These are phyloP conservation scores for Arizona elegans DNA, from an alignment of 2,113 vertebrate species.

Conservation along the genomic window DNA sequence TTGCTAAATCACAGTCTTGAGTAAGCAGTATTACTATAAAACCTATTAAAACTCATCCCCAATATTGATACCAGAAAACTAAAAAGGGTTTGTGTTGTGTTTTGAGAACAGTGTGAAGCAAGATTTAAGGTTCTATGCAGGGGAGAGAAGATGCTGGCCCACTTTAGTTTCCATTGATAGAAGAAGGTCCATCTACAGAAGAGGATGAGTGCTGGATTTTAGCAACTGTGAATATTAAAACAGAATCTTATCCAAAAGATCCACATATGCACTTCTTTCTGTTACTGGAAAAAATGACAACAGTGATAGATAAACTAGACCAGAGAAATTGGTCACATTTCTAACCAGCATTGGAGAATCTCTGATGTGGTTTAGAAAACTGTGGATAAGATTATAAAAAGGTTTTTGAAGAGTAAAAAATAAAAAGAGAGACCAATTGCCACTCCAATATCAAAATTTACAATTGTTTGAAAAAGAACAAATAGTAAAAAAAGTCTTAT, in stretches of 20 bases:
- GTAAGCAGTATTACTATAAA: not conserved
- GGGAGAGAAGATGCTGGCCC: not conserved
- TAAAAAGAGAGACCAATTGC: not conserved
- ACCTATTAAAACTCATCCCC: not conserved
- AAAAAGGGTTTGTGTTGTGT: not conserved
- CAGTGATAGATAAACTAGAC: not conserved
- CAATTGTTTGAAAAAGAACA: not conserved
- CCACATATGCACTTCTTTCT: not conserved
- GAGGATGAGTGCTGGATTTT: not conserved
- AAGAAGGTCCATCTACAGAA: not conserved
- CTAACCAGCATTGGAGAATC: not conserved
- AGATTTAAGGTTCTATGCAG: not conserved
- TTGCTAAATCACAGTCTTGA: not conserved
- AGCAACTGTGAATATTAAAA: not conserved
- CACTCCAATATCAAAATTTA: not conserved
- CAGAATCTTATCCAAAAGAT: not conserved
- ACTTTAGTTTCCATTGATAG: not conserved
- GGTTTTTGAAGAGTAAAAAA: not conserved
- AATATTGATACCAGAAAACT: not conserved
- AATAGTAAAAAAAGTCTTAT: not conserved
- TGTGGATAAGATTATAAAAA: not conserved
- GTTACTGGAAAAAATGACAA: not conserved
- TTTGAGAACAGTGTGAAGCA: not conserved
- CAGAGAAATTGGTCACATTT: not conserved
- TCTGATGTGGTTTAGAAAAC: too few relatives aligned